phyloP scores from a whole-genome alignment of 2,888 invertebrate species.

The Ypsolopha scabrella region DNA sequence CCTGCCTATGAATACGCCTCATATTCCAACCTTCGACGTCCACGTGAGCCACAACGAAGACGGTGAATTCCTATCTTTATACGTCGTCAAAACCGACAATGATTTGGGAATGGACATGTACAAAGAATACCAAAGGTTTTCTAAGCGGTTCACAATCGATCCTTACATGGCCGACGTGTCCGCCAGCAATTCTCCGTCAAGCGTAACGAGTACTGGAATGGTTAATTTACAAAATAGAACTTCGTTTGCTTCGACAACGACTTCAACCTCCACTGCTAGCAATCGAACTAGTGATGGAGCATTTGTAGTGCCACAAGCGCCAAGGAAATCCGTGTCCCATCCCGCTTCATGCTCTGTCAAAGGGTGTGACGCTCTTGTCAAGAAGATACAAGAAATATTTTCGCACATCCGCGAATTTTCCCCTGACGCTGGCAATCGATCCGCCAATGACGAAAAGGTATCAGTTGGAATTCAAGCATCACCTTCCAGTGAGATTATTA shows the following conservation, averaged over 20 bases:
- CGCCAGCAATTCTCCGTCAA: slow-evolving; percentile 54
- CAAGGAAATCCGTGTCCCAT: slow-evolving; percentile 48
- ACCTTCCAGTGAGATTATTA: slow-evolving; percentile 32
- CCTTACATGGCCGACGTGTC: slow-evolving; percentile 59
- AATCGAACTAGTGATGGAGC: slow-evolving; percentile 60
- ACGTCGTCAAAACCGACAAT: slow-evolving; percentile 54
- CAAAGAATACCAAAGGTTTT: slow-evolving; percentile 58
- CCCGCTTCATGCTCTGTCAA: slow-evolving; percentile 46
- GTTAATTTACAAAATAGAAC: slow-evolving; percentile 51
- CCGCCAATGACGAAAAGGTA: slow-evolving; percentile 45
- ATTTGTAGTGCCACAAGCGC: slow-evolving; percentile 62
- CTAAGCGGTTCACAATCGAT: slow-evolving; percentile 57
- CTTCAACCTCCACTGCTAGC: slow-evolving; percentile 41
- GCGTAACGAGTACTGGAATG: slow-evolving; percentile 57
- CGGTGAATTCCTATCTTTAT: slow-evolving; percentile 54
- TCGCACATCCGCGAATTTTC: slow-evolving; percentile 44
- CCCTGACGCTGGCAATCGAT: slow-evolving; percentile 36
- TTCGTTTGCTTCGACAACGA: slow-evolving; percentile 55
- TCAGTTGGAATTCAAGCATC: slow-evolving; percentile 53
- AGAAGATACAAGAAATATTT: slow-evolving; percentile 57
- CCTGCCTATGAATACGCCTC: slow-evolving; percentile 41
- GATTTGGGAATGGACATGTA: slow-evolving; percentile 61
- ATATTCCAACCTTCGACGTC: slow-evolving; percentile 53
- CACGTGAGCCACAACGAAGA: slow-evolving; percentile 58
- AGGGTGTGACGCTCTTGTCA: slow-evolving; percentile 52